Base-by-base conservation (phyloP, 2,888 invertebrate genomes). In the Eretmocerus hayati region DNA sequence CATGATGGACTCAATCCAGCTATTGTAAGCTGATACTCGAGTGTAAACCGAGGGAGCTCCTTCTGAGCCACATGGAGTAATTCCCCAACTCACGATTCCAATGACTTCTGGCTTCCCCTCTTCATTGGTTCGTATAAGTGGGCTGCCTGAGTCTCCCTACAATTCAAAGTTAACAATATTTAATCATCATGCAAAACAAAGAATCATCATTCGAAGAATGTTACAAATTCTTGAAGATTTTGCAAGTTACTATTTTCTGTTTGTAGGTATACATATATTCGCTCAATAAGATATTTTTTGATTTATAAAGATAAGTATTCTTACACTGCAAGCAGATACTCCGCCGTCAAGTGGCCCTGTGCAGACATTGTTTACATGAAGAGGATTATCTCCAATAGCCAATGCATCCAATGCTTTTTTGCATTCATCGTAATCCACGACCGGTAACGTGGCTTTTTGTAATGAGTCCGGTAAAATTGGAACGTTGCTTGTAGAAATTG, bases 41-140 rank as follows among this genome's bases (percentile, higher is more conserved):
- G 72, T 72, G 58, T 67, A 75, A 6, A 76, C 66, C 0, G 74
- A 73, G 9, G 76, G 76, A 6, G 58, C 45, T 22, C 72, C 69
- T n/a, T 38, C 46, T 6, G 57, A n/a, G 3, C 74, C 75, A 45
- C 76, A 76, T 42, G 76, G 76, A 31, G 73, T 61, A 18, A 67
- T 65, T 20, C 66, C 61, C 71, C 76, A 54, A 72, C 77, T 62
- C 80, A 85, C 69, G 65, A 75, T 51, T 74, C 81, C 58, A 3
- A 48, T 22, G 80, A 87, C 65, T 83, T 86, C 73, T 76, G 81
- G 58, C 75, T 82, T 56, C 76, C 80, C 47, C 76, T 78, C 18
- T 82, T 84, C 2, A 4, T 47, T 52, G 3, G 33, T 50, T 18
- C 72, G 56, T 16, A 77, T 76, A 19, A 78, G 51, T 0, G 78